These are phyloP conservation scores for Capromys pilorides DNA, from an alignment of 2,797 vertebrate species.

Conservation along the genomic window DNA sequence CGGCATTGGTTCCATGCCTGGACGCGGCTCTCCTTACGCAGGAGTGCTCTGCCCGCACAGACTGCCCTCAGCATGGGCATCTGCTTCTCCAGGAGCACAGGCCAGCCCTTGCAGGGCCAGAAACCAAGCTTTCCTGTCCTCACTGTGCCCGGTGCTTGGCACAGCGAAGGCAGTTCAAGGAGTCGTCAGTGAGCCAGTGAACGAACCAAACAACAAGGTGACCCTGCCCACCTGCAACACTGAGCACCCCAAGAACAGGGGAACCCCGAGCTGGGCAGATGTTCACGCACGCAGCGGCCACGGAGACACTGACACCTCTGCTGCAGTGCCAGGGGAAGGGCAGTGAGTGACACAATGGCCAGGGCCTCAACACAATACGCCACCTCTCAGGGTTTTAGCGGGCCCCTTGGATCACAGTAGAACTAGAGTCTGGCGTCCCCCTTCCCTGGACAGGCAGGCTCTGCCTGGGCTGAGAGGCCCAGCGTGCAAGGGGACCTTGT, in stretches of 20 bases:
- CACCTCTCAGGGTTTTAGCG: neutral
- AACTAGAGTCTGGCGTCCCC: neutral
- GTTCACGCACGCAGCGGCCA: neutral
- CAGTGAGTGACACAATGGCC: neutral
- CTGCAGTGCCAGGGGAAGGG: neutral
- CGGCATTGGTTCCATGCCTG: neutral
- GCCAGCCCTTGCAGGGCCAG: neutral
- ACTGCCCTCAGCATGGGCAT: fast-evolving
- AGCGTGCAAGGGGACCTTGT: neutral
- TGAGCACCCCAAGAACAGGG: neutral
- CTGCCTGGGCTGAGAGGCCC: neutral
- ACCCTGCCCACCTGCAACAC: neutral
- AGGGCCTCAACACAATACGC: too few relatives aligned
- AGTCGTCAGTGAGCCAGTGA: neutral
- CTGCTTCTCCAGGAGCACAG: neutral
- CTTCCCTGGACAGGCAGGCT: neutral
- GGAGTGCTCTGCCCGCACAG: neutral
- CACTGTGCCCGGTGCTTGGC: neutral
- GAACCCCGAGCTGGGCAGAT: fast-evolving
- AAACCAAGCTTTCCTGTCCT: neutral
- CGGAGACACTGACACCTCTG: fast-evolving
- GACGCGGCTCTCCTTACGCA: fast-evolving
- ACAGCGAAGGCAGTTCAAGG: neutral
- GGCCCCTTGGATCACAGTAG: neutral
- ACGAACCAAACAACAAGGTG: neutral